Evolutionary conservation across 2,888 invertebrate genomes (phyloP).

Genomic region (Elysia crispata): DNA sequence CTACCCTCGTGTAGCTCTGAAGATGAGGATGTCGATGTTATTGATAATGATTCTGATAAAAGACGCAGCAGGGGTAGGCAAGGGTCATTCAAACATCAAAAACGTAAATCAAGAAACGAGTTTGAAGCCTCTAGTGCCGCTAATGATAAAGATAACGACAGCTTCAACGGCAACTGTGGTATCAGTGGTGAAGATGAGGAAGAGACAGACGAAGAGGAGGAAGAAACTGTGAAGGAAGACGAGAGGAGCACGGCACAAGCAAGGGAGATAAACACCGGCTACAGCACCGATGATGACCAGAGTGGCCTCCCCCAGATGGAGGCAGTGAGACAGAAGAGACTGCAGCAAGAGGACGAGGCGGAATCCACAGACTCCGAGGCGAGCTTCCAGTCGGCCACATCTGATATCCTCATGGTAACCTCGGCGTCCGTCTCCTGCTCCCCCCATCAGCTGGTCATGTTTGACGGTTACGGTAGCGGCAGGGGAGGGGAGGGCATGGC

Average conservation of each 20-base stretch:
- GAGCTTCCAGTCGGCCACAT: slow-evolving; percentile 45
- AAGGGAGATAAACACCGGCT: neutral
- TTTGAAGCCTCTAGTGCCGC: neutral
- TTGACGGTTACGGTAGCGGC: slow-evolving; percentile 38
- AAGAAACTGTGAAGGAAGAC: neutral
- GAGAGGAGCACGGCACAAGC: too few species aligned
- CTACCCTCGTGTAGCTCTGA: neutral
- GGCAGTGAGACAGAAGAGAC: neutral
- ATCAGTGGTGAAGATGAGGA: neutral
- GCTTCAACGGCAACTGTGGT: too few species aligned
- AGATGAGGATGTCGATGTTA: slow-evolving; percentile 2
- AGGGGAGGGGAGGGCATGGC: slow-evolving; percentile 48
- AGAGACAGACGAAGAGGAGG: neutral
- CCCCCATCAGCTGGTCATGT: slow-evolving; percentile 11
- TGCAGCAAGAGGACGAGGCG: slow-evolving; percentile 1
- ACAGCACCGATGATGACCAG: neutral
- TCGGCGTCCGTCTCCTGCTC: neutral
- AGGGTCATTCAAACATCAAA: too few species aligned
- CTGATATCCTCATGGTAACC: slow-evolving; percentile 40
- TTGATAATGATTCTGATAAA: slow-evolving; percentile 10
- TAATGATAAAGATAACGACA: neutral
- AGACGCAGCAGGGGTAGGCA: too few species aligned
- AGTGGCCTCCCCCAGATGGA: neutral
- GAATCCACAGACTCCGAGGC: slow-evolving; percentile 42
- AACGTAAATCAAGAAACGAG: neutral